phyloP scores from a whole-genome alignment of 2,113 vertebrate species.

The Hydrolagus affinis region DNA sequence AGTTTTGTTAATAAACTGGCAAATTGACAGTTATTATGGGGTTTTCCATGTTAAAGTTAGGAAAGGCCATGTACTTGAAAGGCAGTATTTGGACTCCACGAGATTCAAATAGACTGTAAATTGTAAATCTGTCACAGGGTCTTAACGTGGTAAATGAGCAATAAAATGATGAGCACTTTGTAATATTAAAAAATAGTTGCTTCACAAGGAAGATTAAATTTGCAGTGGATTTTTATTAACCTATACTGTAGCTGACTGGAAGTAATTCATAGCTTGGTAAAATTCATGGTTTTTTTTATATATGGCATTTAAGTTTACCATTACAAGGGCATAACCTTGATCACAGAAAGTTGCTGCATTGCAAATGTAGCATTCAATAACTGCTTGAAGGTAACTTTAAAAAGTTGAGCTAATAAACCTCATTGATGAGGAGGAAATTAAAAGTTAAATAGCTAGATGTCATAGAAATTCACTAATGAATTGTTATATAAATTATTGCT shows the following conservation, averaged over 20 bases:
- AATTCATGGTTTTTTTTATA: conserved; percentile 25
- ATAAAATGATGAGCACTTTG: conserved; percentile 31
- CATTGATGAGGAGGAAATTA: background rate
- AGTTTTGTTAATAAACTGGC: background rate
- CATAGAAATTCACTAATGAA: background rate
- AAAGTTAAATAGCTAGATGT: background rate
- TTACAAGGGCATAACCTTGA: conserved; percentile 25
- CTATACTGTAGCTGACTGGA: conserved; percentile 27
- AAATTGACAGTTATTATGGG: conserved; percentile 22
- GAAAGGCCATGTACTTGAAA: background rate
- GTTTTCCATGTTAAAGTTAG: background rate
- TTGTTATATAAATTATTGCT: background rate
- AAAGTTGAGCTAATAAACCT: background rate
- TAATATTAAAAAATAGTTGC: conserved; percentile 33
- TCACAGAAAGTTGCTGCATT: background rate
- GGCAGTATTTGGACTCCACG: conserved; percentile 1
- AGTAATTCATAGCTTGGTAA: conserved; percentile 26
- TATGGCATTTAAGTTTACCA: conserved; percentile 18
- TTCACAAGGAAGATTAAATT: conserved; percentile 33
- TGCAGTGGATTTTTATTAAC: conserved; percentile 32
- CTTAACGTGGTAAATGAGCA: conserved; percentile 32
- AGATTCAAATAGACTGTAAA: conserved; percentile 21
- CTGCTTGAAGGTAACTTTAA: background rate
- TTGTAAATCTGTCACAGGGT: conserved; percentile 29
- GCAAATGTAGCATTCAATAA: conserved; percentile 3